Evolutionary conservation across 2,113 vertebrate genomes (phyloP).

Genomic region (Hiodon tergisus): DNA sequence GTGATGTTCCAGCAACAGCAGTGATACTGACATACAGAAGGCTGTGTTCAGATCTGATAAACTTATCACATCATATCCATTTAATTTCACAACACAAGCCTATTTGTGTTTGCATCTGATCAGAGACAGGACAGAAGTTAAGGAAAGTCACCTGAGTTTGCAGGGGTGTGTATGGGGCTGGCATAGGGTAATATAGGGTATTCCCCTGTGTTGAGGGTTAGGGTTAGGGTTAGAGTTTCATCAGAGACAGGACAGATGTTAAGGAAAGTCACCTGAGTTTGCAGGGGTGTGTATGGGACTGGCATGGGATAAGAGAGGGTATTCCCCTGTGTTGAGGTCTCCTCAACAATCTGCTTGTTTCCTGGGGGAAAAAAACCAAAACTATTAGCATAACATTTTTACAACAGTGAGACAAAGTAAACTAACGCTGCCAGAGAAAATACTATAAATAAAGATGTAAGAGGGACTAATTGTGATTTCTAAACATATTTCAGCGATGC

Average conservation of each 20-base stretch:
- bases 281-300: slow-evolving; percentile 70
- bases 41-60: too few species aligned
- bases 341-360: slow-evolving; percentile 71
- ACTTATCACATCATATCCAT: too few species aligned
- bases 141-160: slow-evolving; percentile 70
- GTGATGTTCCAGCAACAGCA: too few species aligned
- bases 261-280: slow-evolving; percentile 68
- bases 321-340: slow-evolving; percentile 69
- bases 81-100: too few species aligned
- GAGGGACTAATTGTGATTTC: background rate
- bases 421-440: background rate
- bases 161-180: slow-evolving; percentile 69
- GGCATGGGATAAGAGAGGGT: slow-evolving; percentile 63
- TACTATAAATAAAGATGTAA: background rate
- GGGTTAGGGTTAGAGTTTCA: too few species aligned
- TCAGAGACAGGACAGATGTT: background rate
- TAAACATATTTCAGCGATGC: too few species aligned
- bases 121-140: background rate
- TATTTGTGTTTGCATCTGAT: too few species aligned
- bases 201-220: slow-evolving; percentile 66
- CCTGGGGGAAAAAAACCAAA: slow-evolving; percentile 53
- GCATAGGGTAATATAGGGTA: slow-evolving; percentile 61
- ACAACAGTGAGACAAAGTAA: too few species aligned
- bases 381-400: too few species aligned
- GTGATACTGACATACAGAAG: too few species aligned